Conservation (phyloP, 2,888 invertebrate genomes). For the Gastracanthus pulcherrimus region DNA sequence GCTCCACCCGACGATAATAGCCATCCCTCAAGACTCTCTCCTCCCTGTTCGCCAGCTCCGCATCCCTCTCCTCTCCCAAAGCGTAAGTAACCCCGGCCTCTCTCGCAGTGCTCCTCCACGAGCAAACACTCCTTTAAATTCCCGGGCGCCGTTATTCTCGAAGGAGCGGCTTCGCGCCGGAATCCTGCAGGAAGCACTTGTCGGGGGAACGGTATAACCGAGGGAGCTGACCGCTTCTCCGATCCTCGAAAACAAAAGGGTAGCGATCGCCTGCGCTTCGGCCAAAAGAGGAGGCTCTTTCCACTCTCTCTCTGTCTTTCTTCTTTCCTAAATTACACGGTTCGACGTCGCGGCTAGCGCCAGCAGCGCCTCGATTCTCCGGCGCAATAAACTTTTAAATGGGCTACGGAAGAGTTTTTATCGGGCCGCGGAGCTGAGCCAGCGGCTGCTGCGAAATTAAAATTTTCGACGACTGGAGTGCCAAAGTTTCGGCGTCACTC, state of each 20-base stretch:
- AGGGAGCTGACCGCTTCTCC: neutral
- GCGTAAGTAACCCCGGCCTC: too few species aligned
- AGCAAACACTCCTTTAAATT: conserved; percentile 14
- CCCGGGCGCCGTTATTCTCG: neutral
- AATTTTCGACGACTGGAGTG: conserved; percentile 21
- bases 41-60: too few species aligned
- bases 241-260: conserved; percentile 22
- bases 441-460: neutral
- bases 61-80: neutral
- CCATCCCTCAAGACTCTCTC: neutral
- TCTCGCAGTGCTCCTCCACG: neutral
- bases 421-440: neutral
- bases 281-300: conserved; percentile 1
- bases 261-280: neutral
- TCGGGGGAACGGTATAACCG: neutral
- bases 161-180: neutral
- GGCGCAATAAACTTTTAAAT: conserved; percentile 45
- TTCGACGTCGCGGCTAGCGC: neutral
- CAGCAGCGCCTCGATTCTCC: neutral
- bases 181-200: neutral
- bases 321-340: conserved; percentile 1
- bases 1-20: neutral
- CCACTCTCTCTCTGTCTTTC: neutral
- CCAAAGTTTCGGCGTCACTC: neutral
- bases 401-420: conserved; percentile 37